These are phyloP conservation scores for Amazona vittata DNA, from an alignment of 2,113 vertebrate genomes.

Conservation along the genomic window DNA sequence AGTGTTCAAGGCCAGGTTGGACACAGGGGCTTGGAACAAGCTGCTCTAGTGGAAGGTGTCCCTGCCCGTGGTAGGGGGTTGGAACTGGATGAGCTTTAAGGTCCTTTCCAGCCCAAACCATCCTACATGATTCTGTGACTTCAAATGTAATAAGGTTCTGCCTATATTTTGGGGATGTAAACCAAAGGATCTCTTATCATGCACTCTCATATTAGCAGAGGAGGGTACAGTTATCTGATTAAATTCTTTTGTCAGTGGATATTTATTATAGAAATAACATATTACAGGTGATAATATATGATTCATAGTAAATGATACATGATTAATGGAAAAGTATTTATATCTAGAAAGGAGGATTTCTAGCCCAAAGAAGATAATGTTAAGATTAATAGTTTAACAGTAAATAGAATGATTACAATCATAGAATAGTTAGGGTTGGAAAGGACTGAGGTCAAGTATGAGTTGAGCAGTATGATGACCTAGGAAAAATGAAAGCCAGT, in stretches of 20 bases:
- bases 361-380: background rate
- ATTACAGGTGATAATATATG: background rate
- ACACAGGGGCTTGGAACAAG: background rate
- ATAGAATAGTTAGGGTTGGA: no score
- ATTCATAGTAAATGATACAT: background rate
- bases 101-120: background rate
- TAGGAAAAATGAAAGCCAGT: background rate
- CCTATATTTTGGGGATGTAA: no score
- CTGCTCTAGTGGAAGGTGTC: background rate
- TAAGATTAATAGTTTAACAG: background rate
- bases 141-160: background rate
- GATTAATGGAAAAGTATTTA: background rate
- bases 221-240: background rate
- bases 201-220: background rate
- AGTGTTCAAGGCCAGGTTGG: background rate
- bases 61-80: background rate
- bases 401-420: background rate
- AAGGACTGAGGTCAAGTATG: background rate
- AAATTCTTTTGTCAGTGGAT: background rate
- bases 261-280: background rate
- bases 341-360: background rate
- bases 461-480: background rate
- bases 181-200: background rate
- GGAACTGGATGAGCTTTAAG: background rate
- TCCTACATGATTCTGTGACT: background rate